phyloP scores from a whole-genome alignment of 2,113 vertebrate genomes.

The Ornithorhynchus anatinus region DNA sequence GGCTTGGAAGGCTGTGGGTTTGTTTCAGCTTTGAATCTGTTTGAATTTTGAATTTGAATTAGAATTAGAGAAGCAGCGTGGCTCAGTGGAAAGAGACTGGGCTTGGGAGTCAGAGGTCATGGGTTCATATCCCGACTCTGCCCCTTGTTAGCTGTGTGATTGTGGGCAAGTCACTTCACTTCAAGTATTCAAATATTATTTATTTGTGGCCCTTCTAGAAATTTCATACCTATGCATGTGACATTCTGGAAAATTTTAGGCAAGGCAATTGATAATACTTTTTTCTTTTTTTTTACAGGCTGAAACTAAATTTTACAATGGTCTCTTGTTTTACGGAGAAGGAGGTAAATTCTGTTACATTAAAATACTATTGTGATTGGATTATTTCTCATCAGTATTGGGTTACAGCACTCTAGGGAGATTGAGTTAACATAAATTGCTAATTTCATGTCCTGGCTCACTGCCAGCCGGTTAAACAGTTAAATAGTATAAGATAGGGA shows the following conservation, averaged over 20 bases:
- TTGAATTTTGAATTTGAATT: neutral
- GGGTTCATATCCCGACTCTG: no score
- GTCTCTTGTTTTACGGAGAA: conserved; percentile 96
- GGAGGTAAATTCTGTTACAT: conserved; percentile 81
- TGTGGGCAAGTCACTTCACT: no score
- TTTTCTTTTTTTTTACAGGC: conserved; percentile 78
- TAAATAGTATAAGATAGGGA: no score
- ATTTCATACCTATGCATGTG: no score
- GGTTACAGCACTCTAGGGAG: neutral
- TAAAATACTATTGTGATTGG: neutral
- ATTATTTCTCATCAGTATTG: neutral
- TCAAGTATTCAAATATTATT: conserved; percentile 8
- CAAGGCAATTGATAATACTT: no score
- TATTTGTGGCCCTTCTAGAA: no score
- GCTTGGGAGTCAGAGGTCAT: no score
- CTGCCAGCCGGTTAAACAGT: neutral
- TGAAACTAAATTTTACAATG: conserved; percentile 97
- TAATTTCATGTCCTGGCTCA: conserved; percentile 1
- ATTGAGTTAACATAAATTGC: no score
- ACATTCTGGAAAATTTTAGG: no score
- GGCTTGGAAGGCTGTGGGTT: conserved; percentile 13
- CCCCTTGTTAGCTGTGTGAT: no score
- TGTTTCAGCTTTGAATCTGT: conserved; percentile 8
- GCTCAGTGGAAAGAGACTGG: no score
- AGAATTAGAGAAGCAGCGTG: no score